A percentile compares a stretch with the other conserved stretches of the same genome.
These are phyloP conservation scores for Sialis fuliginosa DNA, from an alignment of 2,888 invertebrate species.

Conservation along the genomic window DNA sequence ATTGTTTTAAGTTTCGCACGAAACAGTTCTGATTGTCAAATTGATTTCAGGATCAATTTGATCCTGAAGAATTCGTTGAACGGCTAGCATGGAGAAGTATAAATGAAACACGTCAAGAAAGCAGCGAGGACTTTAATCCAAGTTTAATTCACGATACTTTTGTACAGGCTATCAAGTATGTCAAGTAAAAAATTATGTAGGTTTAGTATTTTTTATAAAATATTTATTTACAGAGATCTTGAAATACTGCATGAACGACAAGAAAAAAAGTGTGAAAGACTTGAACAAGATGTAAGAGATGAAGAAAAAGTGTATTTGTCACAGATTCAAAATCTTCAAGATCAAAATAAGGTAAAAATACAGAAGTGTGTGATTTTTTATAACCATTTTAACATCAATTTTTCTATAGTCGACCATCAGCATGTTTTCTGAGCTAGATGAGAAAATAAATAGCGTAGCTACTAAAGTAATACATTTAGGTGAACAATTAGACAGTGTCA, in stretches of 20 bases:
- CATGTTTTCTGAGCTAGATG: constrained; percentile 83
- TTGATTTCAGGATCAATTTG: constrained; percentile 72
- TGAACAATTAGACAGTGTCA: constrained; percentile 92
- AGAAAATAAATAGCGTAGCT: constrained; percentile 90
- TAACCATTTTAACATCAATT: neutral
- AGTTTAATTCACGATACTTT: constrained; percentile 79
- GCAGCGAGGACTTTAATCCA: constrained; percentile 64
- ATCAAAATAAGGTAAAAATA: constrained; percentile 54
- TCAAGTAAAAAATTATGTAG: constrained; percentile 7
- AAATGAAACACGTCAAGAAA: constrained; percentile 44
- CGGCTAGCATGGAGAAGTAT: constrained; percentile 88
- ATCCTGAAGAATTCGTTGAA: constrained; percentile 95
- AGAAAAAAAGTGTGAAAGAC: constrained; percentile 65
- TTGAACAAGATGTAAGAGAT: constrained; percentile 66
- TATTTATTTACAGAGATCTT: constrained; percentile 25
- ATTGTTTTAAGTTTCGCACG: neutral
- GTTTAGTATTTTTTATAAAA: neutral
- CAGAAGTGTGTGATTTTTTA: neutral
- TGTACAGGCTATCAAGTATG: constrained; percentile 75
- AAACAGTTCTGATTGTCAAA: neutral
- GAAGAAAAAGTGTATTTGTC: constrained; percentile 72
- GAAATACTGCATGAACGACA: constrained; percentile 67
- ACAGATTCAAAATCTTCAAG: constrained; percentile 65
- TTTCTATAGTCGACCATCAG: constrained; percentile 51
- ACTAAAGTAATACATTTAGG: constrained; percentile 97